These are phyloP conservation scores for Antedon bifida DNA, from an alignment of 35 echinoderm and acorn worm genomes.

Conservation along the genomic window DNA sequence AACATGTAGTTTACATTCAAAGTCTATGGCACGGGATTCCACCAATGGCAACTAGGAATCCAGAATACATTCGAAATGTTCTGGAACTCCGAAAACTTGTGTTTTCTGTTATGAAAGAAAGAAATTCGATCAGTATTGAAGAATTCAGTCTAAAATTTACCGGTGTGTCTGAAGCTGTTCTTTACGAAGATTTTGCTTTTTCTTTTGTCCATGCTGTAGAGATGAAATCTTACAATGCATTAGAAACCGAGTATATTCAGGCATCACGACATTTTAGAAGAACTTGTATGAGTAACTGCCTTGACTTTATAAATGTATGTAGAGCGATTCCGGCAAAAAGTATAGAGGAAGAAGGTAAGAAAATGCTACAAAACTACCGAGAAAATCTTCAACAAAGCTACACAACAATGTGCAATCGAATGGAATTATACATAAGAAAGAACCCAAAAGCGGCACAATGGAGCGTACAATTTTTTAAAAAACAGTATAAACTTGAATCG, in stretches of 20 bases:
- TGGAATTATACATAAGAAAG: not conserved
- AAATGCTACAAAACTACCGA: not conserved
- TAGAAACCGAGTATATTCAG: not conserved
- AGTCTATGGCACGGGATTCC: not conserved
- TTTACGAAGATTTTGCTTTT: constrained; percentile 14
- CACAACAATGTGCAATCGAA: not conserved
- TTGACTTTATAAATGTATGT: not conserved
- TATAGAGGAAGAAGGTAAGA: not conserved
- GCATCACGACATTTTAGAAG: not conserved
- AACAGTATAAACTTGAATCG: not conserved
- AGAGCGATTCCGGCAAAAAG: not conserved
- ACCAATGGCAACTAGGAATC: not conserved
- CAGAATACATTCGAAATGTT: constrained; percentile 6
- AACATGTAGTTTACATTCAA: not conserved
- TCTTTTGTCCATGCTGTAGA: not conserved
- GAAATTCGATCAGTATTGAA: not conserved
- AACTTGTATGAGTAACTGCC: not conserved
- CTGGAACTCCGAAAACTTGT: not conserved
- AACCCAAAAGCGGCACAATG: not conserved
- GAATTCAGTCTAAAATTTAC: not conserved
- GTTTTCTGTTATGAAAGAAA: not conserved
- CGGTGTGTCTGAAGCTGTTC: constrained; percentile 26
- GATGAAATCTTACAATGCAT: not conserved
- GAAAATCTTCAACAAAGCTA: not conserved
- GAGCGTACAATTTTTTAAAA: not conserved